phyloP scores from a whole-genome alignment of 2,888 invertebrate genomes.

The Endotricha flammealis region DNA sequence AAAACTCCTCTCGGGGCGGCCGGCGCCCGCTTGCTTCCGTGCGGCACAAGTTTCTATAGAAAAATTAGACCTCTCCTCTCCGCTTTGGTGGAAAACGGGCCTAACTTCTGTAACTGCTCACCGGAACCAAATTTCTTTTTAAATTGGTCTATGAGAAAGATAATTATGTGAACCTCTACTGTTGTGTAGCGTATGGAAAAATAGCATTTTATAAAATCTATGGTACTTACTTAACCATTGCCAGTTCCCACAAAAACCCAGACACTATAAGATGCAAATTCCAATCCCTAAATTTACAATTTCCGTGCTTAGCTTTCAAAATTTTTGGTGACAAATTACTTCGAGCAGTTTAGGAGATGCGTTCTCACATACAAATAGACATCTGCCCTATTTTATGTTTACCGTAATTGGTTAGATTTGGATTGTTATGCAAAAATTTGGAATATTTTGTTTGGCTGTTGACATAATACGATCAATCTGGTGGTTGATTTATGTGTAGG shows the following conservation, averaged over 20 bases:
- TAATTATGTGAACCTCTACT: no score
- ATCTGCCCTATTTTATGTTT: conserved; percentile 60
- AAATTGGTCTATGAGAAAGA: no score
- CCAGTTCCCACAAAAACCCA: conserved; percentile 20
- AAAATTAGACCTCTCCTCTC: no score
- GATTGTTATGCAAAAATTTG: conserved; percentile 69
- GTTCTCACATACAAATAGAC: conserved; percentile 56
- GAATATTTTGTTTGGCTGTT: conserved; percentile 67
- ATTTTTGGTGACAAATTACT: conserved; percentile 69
- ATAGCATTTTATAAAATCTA: neutral
- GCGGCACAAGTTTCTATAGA: no score
- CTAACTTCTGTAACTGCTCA: no score
- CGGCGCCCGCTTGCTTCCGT: no score
- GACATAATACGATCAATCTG: conserved; percentile 76
- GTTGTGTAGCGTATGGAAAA: no score
- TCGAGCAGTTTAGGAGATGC: conserved; percentile 20
- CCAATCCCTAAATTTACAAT: conserved; percentile 38
- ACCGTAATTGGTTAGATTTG: conserved; percentile 65
- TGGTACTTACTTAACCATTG: neutral
- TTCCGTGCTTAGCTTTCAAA: conserved; percentile 20
- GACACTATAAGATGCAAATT: conserved; percentile 37
- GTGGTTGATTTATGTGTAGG: conserved; percentile 57
- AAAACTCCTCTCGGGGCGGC: no score
- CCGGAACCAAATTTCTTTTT: no score
- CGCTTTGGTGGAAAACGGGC: no score